A percentile compares a stretch with the other conserved stretches of the same genome.
Evolutionary conservation across 2,888 invertebrate genomes (phyloP).

Genomic region (Dysmachus trigonus): DNA sequence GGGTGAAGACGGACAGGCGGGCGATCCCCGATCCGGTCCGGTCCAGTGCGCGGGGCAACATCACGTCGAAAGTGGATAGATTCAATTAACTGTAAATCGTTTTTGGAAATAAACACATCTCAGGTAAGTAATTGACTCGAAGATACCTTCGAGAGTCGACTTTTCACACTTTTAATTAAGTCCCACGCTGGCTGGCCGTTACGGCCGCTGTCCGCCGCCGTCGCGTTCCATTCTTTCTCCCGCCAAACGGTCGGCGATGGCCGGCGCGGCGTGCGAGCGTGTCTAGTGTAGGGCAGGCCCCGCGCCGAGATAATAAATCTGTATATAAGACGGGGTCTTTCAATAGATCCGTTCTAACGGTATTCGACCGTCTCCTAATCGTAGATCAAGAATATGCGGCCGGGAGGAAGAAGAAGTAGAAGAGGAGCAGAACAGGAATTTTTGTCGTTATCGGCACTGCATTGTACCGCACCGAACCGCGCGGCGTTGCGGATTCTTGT

Average conservation of each 20-base stretch:
- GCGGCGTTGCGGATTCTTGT: neutral
- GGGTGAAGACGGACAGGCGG: neutral
- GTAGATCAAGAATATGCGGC: conserved; percentile 35
- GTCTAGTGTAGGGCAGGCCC: neutral
- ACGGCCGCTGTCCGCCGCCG: neutral
- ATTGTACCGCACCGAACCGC: too few species aligned
- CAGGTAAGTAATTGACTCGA: conserved; percentile 37
- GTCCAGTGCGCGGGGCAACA: neutral
- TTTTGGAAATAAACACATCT: conserved; percentile 31
- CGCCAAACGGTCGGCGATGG: neutral
- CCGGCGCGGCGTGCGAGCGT: neutral
- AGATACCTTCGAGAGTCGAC: conserved; percentile 1
- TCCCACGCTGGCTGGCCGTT: neutral
- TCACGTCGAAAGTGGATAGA: conserved; percentile 5
- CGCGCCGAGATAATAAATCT: conserved; percentile 3
- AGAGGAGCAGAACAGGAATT: conserved; percentile 29
- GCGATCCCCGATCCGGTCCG: too few species aligned
- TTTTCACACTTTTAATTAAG: conserved; percentile 41
- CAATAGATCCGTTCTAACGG: conserved; percentile 40
- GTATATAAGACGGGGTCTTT: neutral
- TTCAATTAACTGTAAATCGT: conserved; percentile 29
- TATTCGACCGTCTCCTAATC: conserved; percentile 34
- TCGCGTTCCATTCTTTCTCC: neutral
- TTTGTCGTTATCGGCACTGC: conserved; percentile 32
- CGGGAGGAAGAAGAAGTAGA: conserved; percentile 5